phyloP scores from a whole-genome alignment of 2,113 vertebrate genomes.

The Phocoena phocoena region DNA sequence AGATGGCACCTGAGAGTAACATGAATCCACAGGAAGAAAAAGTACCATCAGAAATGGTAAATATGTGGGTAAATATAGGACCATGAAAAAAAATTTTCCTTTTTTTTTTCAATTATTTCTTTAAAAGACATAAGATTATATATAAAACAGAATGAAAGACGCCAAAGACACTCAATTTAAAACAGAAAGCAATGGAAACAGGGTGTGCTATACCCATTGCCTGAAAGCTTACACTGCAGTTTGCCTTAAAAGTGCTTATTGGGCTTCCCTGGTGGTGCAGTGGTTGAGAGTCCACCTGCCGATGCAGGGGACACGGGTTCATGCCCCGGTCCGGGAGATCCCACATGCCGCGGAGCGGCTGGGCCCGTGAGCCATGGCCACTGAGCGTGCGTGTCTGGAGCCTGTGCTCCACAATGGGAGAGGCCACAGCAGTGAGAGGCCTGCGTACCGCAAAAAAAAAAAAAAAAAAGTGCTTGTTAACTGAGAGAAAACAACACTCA shows the following conservation, averaged over 20 bases:
- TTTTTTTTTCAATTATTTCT: constrained; percentile 10
- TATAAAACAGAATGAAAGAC: not conserved
- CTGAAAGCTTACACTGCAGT: not conserved
- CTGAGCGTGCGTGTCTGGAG: too few species aligned
- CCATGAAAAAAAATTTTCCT: not conserved
- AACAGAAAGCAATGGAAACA: not conserved
- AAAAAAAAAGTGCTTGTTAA: not conserved
- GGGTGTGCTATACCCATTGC: not conserved
- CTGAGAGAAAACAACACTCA: not conserved
- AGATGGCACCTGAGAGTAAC: not conserved
- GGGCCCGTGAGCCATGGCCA: too few species aligned
- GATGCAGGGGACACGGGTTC: too few species aligned
- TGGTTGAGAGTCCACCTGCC: too few species aligned
- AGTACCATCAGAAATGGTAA: not conserved
- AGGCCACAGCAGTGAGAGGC: too few species aligned
- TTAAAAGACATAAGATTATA: not conserved
- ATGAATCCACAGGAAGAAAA: not conserved
- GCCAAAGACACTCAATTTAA: not conserved
- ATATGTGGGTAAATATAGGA: not conserved
- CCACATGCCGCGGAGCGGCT: too few species aligned
- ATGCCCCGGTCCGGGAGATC: too few species aligned
- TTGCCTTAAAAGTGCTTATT: not conserved
- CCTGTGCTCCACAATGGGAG: too few species aligned
- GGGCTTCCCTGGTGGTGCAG: too few species aligned
- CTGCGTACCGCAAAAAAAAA: too few species aligned